These are phyloP conservation scores for Semnopithecus entellus DNA, from an alignment of 2,113 vertebrate genomes.

Conservation along the genomic window DNA sequence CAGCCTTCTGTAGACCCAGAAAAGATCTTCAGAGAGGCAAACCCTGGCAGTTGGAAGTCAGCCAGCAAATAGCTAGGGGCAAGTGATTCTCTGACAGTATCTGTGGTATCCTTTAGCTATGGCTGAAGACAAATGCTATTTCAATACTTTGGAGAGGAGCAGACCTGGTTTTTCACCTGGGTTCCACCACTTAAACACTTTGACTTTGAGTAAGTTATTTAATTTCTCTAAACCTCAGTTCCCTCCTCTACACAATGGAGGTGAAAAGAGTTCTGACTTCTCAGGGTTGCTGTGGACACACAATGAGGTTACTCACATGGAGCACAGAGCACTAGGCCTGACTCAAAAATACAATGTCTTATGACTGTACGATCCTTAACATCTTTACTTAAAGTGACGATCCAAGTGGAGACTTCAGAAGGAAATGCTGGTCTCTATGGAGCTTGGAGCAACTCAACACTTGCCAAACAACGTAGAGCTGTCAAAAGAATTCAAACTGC, in stretches of 20 bases:
- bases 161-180: background rate
- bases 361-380: background rate
- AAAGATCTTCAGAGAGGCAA: background rate
- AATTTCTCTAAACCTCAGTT: background rate
- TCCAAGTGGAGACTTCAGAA: background rate
- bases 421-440: background rate
- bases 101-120: fast-evolving
- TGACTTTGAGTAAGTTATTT: background rate
- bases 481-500: background rate
- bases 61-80: background rate
- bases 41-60: background rate
- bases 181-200: background rate
- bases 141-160: background rate
- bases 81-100: fast-evolving
- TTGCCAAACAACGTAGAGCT: slow-evolving; percentile 24
- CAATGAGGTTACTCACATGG: fast-evolving
- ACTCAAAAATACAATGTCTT: background rate
- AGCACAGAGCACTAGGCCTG: background rate
- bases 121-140: background rate
- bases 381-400: background rate
- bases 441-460: background rate
- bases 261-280: fast-evolving
- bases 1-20: background rate
- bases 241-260: background rate
- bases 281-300: too few species aligned